phyloP scores from a whole-genome alignment of 2,113 vertebrate species.

The Hydrolagus affinis region DNA sequence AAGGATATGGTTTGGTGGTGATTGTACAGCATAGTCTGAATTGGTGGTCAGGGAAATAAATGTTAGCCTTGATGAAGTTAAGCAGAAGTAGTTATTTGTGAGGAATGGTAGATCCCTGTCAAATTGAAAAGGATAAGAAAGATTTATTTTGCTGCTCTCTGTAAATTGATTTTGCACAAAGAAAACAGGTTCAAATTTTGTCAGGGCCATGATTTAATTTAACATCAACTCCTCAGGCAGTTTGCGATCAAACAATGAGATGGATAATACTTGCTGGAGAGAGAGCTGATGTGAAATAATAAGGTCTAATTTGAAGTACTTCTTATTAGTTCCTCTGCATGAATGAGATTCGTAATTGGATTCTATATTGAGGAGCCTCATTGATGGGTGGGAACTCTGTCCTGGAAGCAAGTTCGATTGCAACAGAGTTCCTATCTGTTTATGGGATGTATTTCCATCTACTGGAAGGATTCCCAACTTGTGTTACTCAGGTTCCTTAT shows the following conservation, averaged over 20 bases:
- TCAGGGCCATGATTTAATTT: not conserved
- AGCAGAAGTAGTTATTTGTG: not conserved
- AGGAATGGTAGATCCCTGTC: not conserved
- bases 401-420: no score
- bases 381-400: no score
- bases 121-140: constrained; percentile 1
- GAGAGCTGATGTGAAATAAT: not conserved
- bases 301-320: no score
- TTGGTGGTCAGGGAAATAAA: not conserved
- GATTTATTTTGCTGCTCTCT: not conserved
- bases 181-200: constrained; percentile 11
- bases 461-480: no score
- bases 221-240: not conserved
- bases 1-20: not conserved
- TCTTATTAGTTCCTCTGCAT: no score
- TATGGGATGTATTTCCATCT: no score
- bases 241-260: not conserved
- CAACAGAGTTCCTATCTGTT: no score
- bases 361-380: no score
- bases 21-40: not conserved
- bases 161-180: constrained; percentile 13
- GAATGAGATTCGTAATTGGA: no score
- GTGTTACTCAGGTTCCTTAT: no score
- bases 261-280: not conserved
- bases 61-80: not conserved